Base-by-base conservation (phyloP, 2,113 vertebrate species). In the Mustela lutreola region DNA sequence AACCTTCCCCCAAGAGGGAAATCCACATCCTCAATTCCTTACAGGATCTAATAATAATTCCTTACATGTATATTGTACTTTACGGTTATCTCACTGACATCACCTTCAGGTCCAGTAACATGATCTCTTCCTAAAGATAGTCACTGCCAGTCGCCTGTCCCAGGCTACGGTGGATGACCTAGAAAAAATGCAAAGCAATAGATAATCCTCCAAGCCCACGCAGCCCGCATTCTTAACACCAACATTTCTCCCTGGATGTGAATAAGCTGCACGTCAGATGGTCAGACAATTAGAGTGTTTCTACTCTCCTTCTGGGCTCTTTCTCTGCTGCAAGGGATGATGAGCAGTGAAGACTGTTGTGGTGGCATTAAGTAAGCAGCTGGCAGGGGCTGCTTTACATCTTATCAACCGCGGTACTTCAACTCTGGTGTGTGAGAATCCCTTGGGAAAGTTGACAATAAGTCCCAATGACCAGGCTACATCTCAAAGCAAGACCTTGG, bases 11-110 rank as follows among this genome's bases (percentile, higher is more conserved):
- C 19, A 78, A 86, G 65, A 65, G 95, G 50, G 94, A 91, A 93
- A 91, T 21, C 89, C 18, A 36, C 22, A 60, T 28, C 58, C 56
- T 58, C 42, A 79, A 65, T 85, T 81, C 50, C 65, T 92, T 79
- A 81, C 6, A 56, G 63, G 96, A 83, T 89, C 83, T 93, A 70
- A 89, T 71, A 94, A 82, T 86, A 96, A 96, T 93, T 62, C 4
- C 15, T 65, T 79, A 53, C 50, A 39, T 63, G 65, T 86, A 28
- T 75, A 28, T 94, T 80, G 78, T 71, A 39, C n/a, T 95, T 96
- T 62, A 36, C 15, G 26, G 22, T 91, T 83, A 85, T 19, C 81
- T 93, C 21, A 36, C 58, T 16, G 48, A 91, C 42, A 89, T 85
- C 39, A 39, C 50, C 71, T 79, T 87, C 18, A 60, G 93, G 58